These are phyloP conservation scores for Cairina moschata DNA, from an alignment of 2,113 vertebrate species.

Conservation along the genomic window DNA sequence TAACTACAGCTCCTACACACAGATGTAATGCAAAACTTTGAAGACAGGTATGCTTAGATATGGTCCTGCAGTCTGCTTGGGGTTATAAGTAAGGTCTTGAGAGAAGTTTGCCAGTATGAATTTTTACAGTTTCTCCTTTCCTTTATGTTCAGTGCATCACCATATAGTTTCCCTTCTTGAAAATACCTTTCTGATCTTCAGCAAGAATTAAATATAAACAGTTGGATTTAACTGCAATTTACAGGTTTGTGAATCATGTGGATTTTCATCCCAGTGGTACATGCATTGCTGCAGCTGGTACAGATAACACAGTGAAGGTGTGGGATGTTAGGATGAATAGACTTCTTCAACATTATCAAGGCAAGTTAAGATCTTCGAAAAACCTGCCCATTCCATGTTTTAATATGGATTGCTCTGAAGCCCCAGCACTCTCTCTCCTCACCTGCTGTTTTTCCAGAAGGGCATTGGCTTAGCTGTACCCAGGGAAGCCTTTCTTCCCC, in stretches of 20 bases:
- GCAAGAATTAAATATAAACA: not conserved
- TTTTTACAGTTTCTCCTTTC: not conserved
- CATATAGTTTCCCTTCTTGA: not conserved
- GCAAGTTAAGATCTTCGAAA: conserved; percentile 71
- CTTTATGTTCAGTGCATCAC: accelerated
- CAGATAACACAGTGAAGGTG: conserved; percentile 93
- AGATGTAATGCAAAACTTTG: not conserved
- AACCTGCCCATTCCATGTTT: accelerated
- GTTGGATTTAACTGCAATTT: not conserved
- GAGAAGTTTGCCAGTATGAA: not conserved
- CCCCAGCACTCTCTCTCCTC: not conserved
- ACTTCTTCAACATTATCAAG: conserved; percentile 93
- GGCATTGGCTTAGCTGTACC: not conserved
- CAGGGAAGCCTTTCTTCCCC: not conserved
- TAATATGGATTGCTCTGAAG: not conserved
- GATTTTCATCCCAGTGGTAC: conserved; percentile 95
- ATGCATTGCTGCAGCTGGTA: conserved; percentile 87
- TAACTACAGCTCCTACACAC: not conserved
- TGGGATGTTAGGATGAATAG: conserved; percentile 95
- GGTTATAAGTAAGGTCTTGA: not conserved
- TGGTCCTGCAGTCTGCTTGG: not conserved
- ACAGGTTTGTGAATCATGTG: conserved; percentile 88
- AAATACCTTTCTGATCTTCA: not conserved
- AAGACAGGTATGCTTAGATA: not conserved
- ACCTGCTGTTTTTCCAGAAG: not conserved